These are phyloP conservation scores for Triplophysa siluroides DNA, from an alignment of 2,113 vertebrate genomes.

Conservation along the genomic window DNA sequence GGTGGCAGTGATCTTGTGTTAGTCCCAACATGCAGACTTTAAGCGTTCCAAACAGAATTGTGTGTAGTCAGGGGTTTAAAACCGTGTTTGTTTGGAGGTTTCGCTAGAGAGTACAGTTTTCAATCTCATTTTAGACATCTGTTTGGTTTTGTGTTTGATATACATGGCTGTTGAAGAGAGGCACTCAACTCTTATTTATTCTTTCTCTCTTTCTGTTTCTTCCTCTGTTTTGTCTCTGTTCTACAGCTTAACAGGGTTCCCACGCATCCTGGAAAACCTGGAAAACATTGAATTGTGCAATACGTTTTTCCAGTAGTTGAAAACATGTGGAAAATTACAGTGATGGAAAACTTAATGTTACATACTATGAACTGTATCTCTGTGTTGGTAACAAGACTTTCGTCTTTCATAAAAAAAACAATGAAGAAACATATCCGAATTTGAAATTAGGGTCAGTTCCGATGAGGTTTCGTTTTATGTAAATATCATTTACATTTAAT, in stretches of 20 bases:
- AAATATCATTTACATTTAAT: neutral
- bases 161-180: conserved; percentile 21
- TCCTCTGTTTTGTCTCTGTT: neutral
- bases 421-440: conserved; percentile 6
- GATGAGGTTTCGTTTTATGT: conserved; percentile 8
- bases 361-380: neutral
- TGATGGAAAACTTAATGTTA: neutral
- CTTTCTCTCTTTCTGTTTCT: conserved; percentile 1
- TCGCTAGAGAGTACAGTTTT: conserved; percentile 1
- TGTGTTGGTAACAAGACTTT: conserved; percentile 3
- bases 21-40: neutral
- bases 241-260: conserved; percentile 40
- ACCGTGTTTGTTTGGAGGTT: neutral
- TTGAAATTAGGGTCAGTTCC: neutral
- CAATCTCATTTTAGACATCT: neutral
- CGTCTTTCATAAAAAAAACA: neutral
- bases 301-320: conserved; percentile 7
- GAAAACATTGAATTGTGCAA: conserved; percentile 31
- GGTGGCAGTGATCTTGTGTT: conserved; percentile 6
- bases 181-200: conserved; percentile 20
- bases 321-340: neutral
- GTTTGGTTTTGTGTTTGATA: conserved; percentile 18
- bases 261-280: conserved; percentile 38
- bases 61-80: neutral
- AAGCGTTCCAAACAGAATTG: neutral